Evolutionary conservation across 2,888 invertebrate species (phyloP).

Genomic region (Metalampra italica): DNA sequence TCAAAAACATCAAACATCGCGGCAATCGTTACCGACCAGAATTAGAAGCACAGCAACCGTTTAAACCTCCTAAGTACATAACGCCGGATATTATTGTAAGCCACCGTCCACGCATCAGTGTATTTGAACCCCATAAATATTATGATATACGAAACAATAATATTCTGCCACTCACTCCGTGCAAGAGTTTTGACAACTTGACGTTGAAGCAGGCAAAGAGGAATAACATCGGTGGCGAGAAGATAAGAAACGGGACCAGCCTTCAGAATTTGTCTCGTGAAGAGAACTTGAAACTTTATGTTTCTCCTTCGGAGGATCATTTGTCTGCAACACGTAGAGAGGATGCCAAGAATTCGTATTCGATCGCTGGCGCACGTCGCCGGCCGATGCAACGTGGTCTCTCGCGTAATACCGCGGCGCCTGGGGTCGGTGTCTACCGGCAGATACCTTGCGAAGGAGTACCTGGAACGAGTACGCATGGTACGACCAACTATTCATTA

Average conservation of each 20-base stretch:
- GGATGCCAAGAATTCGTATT: conserved; percentile 59
- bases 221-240: conserved; percentile 33
- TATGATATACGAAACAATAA: conserved; percentile 65
- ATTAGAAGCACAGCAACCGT: conserved; percentile 24
- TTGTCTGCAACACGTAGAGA: conserved; percentile 32
- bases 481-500: conserved; percentile 27
- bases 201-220: conserved; percentile 45
- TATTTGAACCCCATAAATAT: conserved; percentile 58
- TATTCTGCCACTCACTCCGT: conserved; percentile 47
- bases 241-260: conserved; percentile 55
- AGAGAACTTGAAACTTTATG: conserved; percentile 54
- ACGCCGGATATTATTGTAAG: conserved; percentile 59
- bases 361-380: conserved; percentile 53
- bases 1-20: conserved; percentile 62
- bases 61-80: conserved; percentile 37
- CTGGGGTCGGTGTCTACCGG: conserved; percentile 64
- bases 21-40: conserved; percentile 50
- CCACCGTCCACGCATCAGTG: conserved; percentile 59
- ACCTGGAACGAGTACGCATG: conserved; percentile 34
- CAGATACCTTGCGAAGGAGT: conserved; percentile 54
- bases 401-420: conserved; percentile 48
- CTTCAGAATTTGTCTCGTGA: conserved; percentile 64
- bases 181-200: conserved; percentile 72
- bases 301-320: conserved; percentile 48
- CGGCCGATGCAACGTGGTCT: conserved; percentile 43